Evolutionary conservation across 2,797 vertebrate species (phyloP), one percentile per base, ranked within the genome.

Genomic region (Macrochelys suwanniensis): DNA sequence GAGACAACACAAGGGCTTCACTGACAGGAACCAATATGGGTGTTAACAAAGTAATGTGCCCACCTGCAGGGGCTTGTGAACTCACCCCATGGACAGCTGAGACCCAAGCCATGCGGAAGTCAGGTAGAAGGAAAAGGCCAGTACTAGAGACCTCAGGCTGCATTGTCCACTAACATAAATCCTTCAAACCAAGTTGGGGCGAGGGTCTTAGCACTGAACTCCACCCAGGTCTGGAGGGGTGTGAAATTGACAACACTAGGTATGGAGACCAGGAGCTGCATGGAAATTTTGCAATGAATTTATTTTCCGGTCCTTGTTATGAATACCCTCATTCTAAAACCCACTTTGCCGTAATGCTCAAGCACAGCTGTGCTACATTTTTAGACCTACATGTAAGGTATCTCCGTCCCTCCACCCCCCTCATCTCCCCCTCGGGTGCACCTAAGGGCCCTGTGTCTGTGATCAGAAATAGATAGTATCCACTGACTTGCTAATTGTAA

Each of bases 401-500:
- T 87, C 94, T 96, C 90, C 0, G 0, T 95, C 91, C 93, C 78
- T 77, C 93, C n/a, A 21, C 89, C 83, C 61, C 84, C 33, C 87
- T 84, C 84, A 80, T 82, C 45, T 80, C 94, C 54, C 80, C 95
- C 90, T 59, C 45, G 74, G 54, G n/a, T 79, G 6, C 26, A 87
- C 65, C 2, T 2, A n/a, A 90, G 68, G 12, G 6, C 94, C 90
- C 89, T 7, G 5, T 82, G 94, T 74, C 42, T 49, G 79, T 33
- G 86, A 11, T 54, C 95, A 90, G 91, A 93, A 97, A 94, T 87
- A 92, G 95, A 90, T 88, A 77, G 56, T 57, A 57, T 85, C 85
- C 96, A 53, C 87, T 23, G 21, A 53, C 88, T 93, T 59, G 57
- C 92, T 97, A 90, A 93, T 95, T 95, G 93, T 85, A 68, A 82